Conservation (phyloP, 2,888 invertebrate species). For the Lamellibrachia columna region DNA sequence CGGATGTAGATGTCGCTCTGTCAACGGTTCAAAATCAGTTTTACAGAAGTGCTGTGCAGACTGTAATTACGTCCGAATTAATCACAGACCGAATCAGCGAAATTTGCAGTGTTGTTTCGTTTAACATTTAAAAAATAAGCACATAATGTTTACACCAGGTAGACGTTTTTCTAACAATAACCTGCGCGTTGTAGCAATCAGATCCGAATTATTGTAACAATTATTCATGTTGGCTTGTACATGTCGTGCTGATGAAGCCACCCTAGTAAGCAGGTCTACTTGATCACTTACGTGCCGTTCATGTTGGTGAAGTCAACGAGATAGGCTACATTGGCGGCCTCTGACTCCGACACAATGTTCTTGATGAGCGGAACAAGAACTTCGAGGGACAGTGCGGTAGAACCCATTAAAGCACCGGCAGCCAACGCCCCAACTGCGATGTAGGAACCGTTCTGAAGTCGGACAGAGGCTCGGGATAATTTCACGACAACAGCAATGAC, state of each 20-base stretch:
- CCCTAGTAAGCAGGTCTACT: background rate
- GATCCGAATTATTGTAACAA: no score
- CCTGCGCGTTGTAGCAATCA: background rate
- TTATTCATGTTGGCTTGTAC: background rate
- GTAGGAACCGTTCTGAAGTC: background rate
- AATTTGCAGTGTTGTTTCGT: no score
- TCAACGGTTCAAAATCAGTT: background rate
- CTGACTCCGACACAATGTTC: background rate
- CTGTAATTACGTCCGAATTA: background rate
- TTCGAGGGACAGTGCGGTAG: background rate
- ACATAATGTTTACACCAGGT: no score
- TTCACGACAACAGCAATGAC: background rate
- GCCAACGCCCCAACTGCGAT: background rate
- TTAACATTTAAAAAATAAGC: background rate
- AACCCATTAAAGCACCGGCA: background rate
- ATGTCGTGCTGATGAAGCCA: background rate
- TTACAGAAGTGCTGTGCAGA: no score
- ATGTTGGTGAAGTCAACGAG: background rate
- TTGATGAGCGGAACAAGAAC: background rate
- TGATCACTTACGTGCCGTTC: background rate
- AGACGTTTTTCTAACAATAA: background rate
- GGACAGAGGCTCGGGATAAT: background rate
- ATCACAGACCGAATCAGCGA: background rate
- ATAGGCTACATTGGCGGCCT: background rate
- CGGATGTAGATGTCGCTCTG: slow-evolving; percentile 16